These are phyloP conservation scores for Eulacestoma nigropectus DNA, from an alignment of 2,113 vertebrate genomes.

Conservation along the genomic window DNA sequence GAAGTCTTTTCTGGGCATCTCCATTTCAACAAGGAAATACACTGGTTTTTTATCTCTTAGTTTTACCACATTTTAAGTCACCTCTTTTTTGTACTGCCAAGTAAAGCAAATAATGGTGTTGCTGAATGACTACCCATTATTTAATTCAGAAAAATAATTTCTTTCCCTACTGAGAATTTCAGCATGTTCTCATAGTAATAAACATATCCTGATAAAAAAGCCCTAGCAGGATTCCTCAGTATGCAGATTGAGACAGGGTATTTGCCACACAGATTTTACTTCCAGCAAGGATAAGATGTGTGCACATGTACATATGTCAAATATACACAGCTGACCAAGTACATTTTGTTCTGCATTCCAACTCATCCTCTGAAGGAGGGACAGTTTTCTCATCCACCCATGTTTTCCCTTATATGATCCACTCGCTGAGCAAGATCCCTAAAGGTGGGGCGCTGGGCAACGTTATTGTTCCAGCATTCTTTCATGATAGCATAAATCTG, in stretches of 20 bases:
- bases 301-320: background rate
- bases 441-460: conserved; percentile 81
- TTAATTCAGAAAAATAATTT: conserved; percentile 32
- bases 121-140: background rate
- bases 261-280: conserved; percentile 33
- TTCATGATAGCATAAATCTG: conserved; percentile 89
- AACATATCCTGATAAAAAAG: conserved; percentile 41
- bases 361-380: conserved; percentile 2
- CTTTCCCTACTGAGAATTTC: conserved; percentile 1
- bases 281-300: conserved; percentile 5
- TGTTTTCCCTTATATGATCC: conserved; percentile 78
- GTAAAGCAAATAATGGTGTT: conserved; percentile 45
- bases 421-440: conserved; percentile 80
- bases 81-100: conserved; percentile 21
- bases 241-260: conserved; percentile 5
- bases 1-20: conserved; percentile 5
- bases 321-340: conserved; percentile 38
- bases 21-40: background rate
- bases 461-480: conserved; percentile 87
- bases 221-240: background rate
- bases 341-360: conserved; percentile 31
- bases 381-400: conserved; percentile 71
- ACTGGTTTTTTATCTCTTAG: conserved; percentile 1
- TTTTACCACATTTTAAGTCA: background rate
- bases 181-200: conserved; percentile 2